These are phyloP conservation scores for Salpingus planirostris DNA, from an alignment of 2,888 invertebrate genomes.

Conservation along the genomic window DNA sequence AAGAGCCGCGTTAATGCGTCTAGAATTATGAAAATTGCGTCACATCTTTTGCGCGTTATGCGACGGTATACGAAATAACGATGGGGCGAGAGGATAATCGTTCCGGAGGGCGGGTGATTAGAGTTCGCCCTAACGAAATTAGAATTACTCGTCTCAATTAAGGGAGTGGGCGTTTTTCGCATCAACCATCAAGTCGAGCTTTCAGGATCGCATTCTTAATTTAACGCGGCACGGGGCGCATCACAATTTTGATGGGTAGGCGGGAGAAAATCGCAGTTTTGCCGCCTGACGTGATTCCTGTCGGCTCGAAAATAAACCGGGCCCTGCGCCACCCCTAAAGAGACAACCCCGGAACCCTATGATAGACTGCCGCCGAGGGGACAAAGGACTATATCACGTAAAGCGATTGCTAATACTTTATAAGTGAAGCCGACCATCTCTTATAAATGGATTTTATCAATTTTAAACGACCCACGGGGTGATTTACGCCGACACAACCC, in stretches of 20 bases:
- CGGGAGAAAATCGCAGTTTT: constrained; percentile 37
- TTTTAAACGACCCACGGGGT: constrained; percentile 37
- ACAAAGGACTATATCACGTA: constrained; percentile 37
- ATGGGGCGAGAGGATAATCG: too few relatives aligned
- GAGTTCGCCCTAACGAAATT: too few relatives aligned
- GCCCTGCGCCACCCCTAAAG: constrained; percentile 5
- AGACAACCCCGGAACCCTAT: constrained; percentile 26
- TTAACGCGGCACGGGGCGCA: constrained; percentile 37
- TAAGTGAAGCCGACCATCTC: constrained; percentile 42
- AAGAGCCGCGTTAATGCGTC: too few relatives aligned
- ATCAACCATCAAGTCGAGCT: constrained; percentile 13
- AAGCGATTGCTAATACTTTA: constrained; percentile 42
- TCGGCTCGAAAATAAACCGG: constrained; percentile 7
- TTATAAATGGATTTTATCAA: constrained; percentile 45
- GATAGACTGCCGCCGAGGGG: constrained; percentile 36
- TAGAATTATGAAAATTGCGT: too few relatives aligned
- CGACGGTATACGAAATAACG: too few relatives aligned
- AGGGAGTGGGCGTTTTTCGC: constrained; percentile 22
- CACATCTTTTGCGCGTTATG: too few relatives aligned
- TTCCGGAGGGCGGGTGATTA: too few relatives aligned
- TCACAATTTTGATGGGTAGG: neutral
- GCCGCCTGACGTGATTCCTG: constrained; percentile 38
- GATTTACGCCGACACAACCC: constrained; percentile 35
- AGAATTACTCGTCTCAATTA: constrained; percentile 19
- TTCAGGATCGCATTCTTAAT: constrained; percentile 39